Base-by-base conservation (phyloP, 2,888 invertebrate species). In the Troides aeacus region DNA sequence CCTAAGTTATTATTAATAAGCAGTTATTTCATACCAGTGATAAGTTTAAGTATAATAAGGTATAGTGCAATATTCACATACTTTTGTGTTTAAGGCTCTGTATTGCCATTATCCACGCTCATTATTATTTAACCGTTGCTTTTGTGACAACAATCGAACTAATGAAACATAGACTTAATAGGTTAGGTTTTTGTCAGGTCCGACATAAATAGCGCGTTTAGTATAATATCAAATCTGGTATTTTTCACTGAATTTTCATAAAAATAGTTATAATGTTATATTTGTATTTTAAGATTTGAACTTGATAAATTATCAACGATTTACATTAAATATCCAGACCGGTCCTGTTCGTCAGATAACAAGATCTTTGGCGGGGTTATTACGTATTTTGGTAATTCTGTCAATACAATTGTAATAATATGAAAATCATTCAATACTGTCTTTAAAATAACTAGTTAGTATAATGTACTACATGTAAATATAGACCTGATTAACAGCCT, bases 1-100 rank as follows among this genome's bases (percentile, higher is more conserved):
- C 24, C 63, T 46, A 50, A 30, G 36, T 46, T 24, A 15, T 60
- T 7, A 42, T 56, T 23, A 42, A n/a, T 39, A 68, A 15, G 42
- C 23, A 62, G 65, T 23, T 62, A 50, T 62, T 17, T 6, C 39
- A 50, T 50, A 62, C 62, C 62, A 58, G 69, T 70, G 62, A 66
- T 62, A 56, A 30, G 12, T 46, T 39, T 46, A 60, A 60, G 17
- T 57, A 57, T 21, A 57, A 57, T 57, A 57, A 57, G 57, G 57
- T 57, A 18, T 21, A 57, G 57, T 57, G 57, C 57, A 57, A 24
- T 58, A 42, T 57, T 42, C 6, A 39, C 24, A 39, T 24, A 12
- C 39, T 60, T 8, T 57, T 17, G 15, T 50, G 15, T 50, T 15
- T 50, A 17, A 15, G 50, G 18, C 50, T 50, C 17, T 50, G 50